A percentile compares a stretch with the other conserved stretches of the same genome.
Evolutionary conservation across 2,113 vertebrate genomes (phyloP).

Genomic region (Hypocryptadius cinnamomeus): DNA sequence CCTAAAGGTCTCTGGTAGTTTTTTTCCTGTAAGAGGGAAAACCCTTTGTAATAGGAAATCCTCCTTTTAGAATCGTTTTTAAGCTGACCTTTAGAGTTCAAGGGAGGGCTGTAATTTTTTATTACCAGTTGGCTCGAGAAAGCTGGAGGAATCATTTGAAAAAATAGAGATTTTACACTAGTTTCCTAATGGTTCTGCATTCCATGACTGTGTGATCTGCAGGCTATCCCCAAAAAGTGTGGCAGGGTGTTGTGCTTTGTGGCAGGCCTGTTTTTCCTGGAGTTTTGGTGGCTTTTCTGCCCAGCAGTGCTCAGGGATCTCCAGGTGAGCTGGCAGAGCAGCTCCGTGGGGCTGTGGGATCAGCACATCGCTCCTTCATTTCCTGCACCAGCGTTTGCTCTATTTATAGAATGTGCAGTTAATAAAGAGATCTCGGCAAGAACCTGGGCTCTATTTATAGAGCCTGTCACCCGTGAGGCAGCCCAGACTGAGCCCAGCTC

Average conservation of each 20-base stretch:
- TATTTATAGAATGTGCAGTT: background rate
- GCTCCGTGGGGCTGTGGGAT: background rate
- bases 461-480: background rate
- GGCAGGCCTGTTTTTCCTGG: accelerated
- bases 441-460: constrained; percentile 20
- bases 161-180: background rate
- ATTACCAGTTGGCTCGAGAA: background rate
- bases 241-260: background rate
- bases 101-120: background rate
- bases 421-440: background rate
- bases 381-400: background rate
- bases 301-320: background rate
- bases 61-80: background rate
- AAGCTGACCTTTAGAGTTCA: background rate
- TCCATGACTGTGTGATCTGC: background rate
- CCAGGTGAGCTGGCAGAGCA: background rate
- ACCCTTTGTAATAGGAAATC: background rate
- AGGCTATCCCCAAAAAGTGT: background rate
- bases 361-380: background rate
- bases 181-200: background rate
- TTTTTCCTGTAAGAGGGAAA: background rate
- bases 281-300: background rate
- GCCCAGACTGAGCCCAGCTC: background rate
- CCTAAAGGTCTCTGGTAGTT: background rate
- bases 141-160: background rate